Conservation (phyloP, 2,888 invertebrate genomes). For the Caenorhabditis uteleia region DNA sequence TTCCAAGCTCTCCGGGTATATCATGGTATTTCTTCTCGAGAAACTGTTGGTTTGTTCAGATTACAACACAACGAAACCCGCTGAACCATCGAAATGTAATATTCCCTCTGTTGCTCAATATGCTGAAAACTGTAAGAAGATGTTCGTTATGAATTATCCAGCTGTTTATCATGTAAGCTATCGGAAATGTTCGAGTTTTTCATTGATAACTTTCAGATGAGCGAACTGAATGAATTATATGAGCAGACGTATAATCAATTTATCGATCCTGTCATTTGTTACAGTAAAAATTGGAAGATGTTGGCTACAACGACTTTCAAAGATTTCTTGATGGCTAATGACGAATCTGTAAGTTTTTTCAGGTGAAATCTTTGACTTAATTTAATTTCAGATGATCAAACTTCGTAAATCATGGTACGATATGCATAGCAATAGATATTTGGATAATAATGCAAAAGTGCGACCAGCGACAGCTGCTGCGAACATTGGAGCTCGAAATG, state of each 20-base stretch:
- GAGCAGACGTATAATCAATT: conserved; percentile 2
- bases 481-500: too few species aligned
- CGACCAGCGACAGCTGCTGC: too few species aligned
- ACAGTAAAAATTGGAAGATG: conserved; percentile 26
- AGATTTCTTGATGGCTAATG: conserved; percentile 6
- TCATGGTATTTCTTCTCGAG: too few species aligned
- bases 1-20: not conserved
- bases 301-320: conserved; percentile 15
- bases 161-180: conserved; percentile 9
- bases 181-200: not conserved
- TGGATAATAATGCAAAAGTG: too few species aligned
- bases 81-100: not conserved
- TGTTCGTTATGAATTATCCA: conserved; percentile 12
- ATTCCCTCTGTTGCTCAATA: conserved; percentile 23
- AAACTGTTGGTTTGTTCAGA: too few species aligned
- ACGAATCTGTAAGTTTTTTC: too few species aligned
- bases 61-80: too few species aligned
- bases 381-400: too few species aligned
- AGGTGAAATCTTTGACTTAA: too few species aligned
- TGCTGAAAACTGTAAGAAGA: conserved; percentile 9
- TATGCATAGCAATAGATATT: too few species aligned
- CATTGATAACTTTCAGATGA: conserved; percentile 9
- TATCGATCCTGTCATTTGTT: conserved; percentile 14
- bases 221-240: conserved; percentile 17
- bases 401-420: too few species aligned